phyloP scores from a whole-genome alignment of 2,113 vertebrate species.

The Rafetus swinhoei region DNA sequence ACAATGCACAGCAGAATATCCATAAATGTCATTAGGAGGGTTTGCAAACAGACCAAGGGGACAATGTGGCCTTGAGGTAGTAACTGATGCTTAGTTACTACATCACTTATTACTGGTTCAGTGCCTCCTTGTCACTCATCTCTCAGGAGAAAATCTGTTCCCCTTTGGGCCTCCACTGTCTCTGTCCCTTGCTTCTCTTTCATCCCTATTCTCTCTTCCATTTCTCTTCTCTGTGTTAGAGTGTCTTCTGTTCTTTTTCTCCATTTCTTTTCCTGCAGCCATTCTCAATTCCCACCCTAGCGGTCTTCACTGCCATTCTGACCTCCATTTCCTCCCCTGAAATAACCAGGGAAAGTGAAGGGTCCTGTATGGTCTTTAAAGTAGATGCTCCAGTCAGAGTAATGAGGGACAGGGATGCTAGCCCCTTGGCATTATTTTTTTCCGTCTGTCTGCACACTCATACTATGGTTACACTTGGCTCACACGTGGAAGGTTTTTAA shows the following conservation, averaged over 20 bases:
- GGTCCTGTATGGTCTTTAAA: slow-evolving; percentile 22
- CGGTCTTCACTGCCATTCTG: neutral
- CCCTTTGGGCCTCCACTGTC: neutral
- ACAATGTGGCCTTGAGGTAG: neutral
- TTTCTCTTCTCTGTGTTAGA: neutral
- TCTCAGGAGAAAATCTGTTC: neutral
- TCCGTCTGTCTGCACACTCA: neutral
- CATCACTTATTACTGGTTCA: neutral
- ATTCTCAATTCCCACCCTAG: neutral
- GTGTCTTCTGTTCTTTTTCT: neutral
- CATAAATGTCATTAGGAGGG: neutral
- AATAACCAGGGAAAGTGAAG: neutral
- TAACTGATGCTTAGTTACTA: neutral
- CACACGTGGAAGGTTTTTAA: neutral
- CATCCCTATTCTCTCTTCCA: neutral
- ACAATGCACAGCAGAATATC: neutral
- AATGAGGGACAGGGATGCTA: neutral
- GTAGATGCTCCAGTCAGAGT: neutral
- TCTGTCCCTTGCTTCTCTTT: accelerated
- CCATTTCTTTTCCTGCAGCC: neutral
- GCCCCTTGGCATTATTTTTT: neutral
- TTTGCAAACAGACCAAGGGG: neutral
- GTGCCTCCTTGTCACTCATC: neutral
- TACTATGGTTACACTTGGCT: neutral
- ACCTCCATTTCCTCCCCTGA: neutral